Percentiles rank a stretch among this genome's conserved stretches.
Conservation (phyloP, 2,113 vertebrate species). For the Lanius collurio region DNA sequence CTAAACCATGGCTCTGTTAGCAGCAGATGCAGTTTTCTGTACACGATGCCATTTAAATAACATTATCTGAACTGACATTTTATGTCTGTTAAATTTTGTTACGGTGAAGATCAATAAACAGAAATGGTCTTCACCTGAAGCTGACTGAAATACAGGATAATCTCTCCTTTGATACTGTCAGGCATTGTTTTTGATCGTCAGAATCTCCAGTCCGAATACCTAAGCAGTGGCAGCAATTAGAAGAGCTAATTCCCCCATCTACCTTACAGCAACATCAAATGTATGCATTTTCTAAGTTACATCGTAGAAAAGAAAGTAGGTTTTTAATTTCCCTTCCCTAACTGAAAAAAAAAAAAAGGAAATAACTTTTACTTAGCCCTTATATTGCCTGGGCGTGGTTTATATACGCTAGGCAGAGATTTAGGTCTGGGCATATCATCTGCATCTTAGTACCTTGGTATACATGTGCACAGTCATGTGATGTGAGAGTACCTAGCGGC, state of each 20-base stretch:
- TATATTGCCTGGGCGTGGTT: background rate
- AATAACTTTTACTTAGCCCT: background rate
- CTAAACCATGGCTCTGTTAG: background rate
- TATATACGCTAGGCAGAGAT: background rate
- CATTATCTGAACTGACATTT: background rate
- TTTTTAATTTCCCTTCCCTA: background rate
- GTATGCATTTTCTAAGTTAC: background rate
- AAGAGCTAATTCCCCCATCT: background rate
- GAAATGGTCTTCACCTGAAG: background rate
- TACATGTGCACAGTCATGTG: background rate
- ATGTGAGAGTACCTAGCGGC: background rate
- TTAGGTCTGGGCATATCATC: background rate
- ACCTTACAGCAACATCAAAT: background rate
- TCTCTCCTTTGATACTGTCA: background rate
- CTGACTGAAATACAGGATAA: background rate
- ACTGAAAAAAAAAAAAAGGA: background rate
- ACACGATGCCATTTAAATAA: background rate
- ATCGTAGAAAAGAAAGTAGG: background rate
- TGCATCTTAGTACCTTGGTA: background rate
- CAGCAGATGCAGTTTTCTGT: background rate
- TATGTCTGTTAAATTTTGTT: background rate
- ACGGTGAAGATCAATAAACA: background rate
- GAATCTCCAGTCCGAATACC: background rate
- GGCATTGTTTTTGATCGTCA: background rate
- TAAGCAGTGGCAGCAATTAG: background rate